A percentile compares a stretch with the other conserved stretches of the same genome.
These are phyloP conservation scores for Aporophyla lueneburgensis DNA, from an alignment of 2,888 invertebrate genomes.

Conservation along the genomic window DNA sequence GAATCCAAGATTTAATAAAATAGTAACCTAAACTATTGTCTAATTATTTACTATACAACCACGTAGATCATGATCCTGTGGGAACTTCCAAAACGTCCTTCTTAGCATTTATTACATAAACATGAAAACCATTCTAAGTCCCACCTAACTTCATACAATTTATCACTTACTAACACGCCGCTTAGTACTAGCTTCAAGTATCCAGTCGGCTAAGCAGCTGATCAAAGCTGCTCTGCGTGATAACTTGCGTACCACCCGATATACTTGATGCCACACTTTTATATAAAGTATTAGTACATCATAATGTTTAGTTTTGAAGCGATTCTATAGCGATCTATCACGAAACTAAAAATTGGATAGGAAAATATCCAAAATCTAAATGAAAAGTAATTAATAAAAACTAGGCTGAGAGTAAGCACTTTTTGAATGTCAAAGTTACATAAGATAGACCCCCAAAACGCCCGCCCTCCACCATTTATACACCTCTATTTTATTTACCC, in stretches of 20 bases:
- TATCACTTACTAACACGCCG: not conserved
- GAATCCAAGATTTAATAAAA: not conserved
- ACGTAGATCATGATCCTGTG: too few relatives aligned
- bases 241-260: conserved; percentile 51
- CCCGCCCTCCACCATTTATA: too few relatives aligned
- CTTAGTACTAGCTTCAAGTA: conserved; percentile 28
- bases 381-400: too few relatives aligned
- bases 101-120: not conserved
- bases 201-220: conserved; percentile 47
- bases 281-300: not conserved
- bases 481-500: too few relatives aligned
- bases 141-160: not conserved
- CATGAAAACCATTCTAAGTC: not conserved
- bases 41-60: too few relatives aligned
- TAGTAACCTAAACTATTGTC: not conserved
- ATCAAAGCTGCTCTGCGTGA: conserved; percentile 53
- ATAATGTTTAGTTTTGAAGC: not conserved
- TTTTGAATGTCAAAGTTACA: too few relatives aligned
- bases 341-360: not conserved
- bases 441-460: too few relatives aligned
- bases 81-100: too few relatives aligned
- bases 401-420: too few relatives aligned
- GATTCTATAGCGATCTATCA: not conserved
- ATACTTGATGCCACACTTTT: conserved; percentile 26
- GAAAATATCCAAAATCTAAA: too few relatives aligned